Base-by-base conservation (phyloP, 2,797 vertebrate species). In the Oreortyx pictus region DNA sequence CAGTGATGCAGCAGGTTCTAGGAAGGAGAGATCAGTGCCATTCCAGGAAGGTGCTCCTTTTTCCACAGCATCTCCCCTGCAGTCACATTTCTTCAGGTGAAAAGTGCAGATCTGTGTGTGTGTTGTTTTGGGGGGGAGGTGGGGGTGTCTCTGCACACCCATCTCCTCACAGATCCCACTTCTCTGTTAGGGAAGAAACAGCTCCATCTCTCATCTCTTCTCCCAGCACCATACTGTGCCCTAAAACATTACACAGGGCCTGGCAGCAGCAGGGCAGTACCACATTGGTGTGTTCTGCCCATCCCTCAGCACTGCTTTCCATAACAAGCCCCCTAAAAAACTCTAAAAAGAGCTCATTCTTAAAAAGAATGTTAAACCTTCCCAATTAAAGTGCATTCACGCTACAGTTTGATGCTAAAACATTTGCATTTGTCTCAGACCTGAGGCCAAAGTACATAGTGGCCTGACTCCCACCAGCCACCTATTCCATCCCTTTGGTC, bases 251-350 rank as follows among this genome's bases (percentile, higher is more conserved):
- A 18, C 52, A 31, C 52, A 31, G 27, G 41, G 39, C 85, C 20
- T 4, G 4, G 8, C 68, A 64, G 37, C 31, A 41, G 18, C 23
- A 31, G 27, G 12, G 6, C 5, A n/a, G 13, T 14, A 25, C n/a
- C 0, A 13, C 3, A 7, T 62, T 46, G 8, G 11, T 0, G 0
- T 0, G 6, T 1, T 54, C 6, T 3, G 18, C 6, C 6, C 39
- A 3, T 10, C 31, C 57, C 44, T 35, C 14, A 3, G 39, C 0
- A 3, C 64, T 74, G 20, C 52, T 59, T 59, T 56, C 50, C 31
- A 22, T n/a, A 14, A 23, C 0, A 4, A 47, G 29, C 18, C 14
- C 33, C 43, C 19, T 8, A 64, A 14, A 76, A 41, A 52, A 52
- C 50, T 52, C 22, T 29, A 74, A 16, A 50, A 43, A 2, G 7